Evolutionary conservation across 2,888 invertebrate genomes (phyloP).

Genomic region (Mythimna ferrago): DNA sequence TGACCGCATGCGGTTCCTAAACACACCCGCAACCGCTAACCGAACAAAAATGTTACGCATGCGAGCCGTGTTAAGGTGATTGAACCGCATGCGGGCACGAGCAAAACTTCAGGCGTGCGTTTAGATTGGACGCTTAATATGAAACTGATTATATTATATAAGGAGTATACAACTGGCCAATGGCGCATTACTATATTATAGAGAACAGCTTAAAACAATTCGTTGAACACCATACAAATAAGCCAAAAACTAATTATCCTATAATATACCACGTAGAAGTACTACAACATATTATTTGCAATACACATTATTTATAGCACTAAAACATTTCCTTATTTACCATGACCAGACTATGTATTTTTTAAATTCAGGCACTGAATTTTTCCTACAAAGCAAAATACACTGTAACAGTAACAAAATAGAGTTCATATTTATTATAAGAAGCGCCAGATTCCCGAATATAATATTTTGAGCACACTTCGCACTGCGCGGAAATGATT

Average conservation of each 20-base stretch:
- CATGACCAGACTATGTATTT: conserved; percentile 64
- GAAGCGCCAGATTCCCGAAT: conserved; percentile 35
- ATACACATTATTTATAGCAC: conserved; percentile 61
- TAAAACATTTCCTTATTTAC: conserved; percentile 65
- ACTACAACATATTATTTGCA: conserved; percentile 44
- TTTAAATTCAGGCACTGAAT: conserved; percentile 54
- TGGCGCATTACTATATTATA: conserved; percentile 36
- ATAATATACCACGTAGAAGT: conserved; percentile 53
- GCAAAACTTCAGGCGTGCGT: not conserved
- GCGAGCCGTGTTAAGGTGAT: too few species aligned
- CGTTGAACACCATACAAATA: conserved; percentile 52
- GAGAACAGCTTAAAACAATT: conserved; percentile 39
- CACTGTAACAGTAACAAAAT: conserved; percentile 26
- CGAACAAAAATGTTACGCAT: not conserved
- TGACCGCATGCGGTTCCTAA: conserved; percentile 10
- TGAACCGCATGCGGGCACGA: conserved; percentile 13
- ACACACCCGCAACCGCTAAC: not conserved
- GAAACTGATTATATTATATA: conserved; percentile 17
- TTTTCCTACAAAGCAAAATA: conserved; percentile 38
- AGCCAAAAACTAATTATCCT: conserved; percentile 54
- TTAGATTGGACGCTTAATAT: conserved; percentile 18
- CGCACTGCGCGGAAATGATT: conserved; percentile 34
- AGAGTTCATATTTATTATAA: conserved; percentile 41
- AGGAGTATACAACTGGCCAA: conserved; percentile 34
- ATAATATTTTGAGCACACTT: conserved; percentile 55